Base-by-base conservation (phyloP, 2,113 vertebrate species). In the Peromyscus californicus region DNA sequence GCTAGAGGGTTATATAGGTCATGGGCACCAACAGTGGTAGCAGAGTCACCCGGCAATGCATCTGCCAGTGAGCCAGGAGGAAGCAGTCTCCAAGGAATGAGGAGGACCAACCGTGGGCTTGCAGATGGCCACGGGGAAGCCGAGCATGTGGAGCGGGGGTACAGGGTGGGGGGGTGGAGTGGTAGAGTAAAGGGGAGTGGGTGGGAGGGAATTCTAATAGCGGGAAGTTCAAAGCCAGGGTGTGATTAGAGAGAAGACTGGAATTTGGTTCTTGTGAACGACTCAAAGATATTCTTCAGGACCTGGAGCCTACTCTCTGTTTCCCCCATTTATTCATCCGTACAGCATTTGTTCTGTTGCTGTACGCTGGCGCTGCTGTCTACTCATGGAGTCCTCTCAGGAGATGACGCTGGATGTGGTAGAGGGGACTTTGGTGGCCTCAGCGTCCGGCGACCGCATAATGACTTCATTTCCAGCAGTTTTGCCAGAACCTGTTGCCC, bases 371-470 rank as follows among this genome's bases (percentile, higher is more conserved):
- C 16, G 29, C 16, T 6, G 0, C 84, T 63, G 19, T 19, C 29
- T 54, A 3, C 22, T 59, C 22, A 29, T 22, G 33, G 31, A 36
- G 5, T 39, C 48, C 1, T 84, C 61, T 74, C 70, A 57, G 48
- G 0, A 0, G 15, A 29, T 33, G 24, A 7, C 10, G 78, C 42
- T 39, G 8, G 29, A n/a, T 7, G 1, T 1, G 31, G 24, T 2
- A 31, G 57, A 51, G 63, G 12, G 61, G n/a, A n/a, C 75, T 51
- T 21, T 48, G 5, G 21, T 26, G 22, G 39, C 59, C 3, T 26
- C 10, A 11, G 21, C 0, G 36, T 33, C 83, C 45, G 7, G 72
- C 12, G n/a, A 1, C 42, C n/a, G 17, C 42, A 6, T 4, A 42
- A 4, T n/a, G 4, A 13, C 24, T 7, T 42, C 54, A 2, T 54